Conservation (phyloP, 2,113 vertebrate species). For the Pygoscelis antarcticus region DNA sequence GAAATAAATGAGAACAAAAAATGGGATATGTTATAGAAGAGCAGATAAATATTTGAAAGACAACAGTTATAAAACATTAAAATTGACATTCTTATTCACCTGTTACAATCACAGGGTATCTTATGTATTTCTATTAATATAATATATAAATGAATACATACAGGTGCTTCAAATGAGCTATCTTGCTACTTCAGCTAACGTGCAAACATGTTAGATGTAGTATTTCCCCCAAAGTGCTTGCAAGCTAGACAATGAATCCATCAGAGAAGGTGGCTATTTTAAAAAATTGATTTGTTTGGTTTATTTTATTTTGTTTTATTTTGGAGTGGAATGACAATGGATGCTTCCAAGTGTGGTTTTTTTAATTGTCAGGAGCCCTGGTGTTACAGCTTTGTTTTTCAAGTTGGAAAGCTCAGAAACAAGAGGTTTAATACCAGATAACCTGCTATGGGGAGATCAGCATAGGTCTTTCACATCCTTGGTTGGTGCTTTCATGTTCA, state of each 20-base stretch:
- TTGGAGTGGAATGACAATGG: background rate
- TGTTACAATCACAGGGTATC: background rate
- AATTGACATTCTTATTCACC: background rate
- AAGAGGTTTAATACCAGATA: background rate
- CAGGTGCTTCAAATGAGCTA: background rate
- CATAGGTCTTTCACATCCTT: background rate
- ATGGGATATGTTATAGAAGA: background rate
- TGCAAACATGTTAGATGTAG: background rate
- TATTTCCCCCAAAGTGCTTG: background rate
- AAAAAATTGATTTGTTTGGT: background rate
- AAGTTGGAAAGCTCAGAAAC: background rate
- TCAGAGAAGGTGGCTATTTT: background rate
- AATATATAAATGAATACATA: background rate
- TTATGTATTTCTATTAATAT: background rate
- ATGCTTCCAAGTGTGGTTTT: background rate
- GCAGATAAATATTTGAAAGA: conserved; percentile 1
- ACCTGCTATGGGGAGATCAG: background rate
- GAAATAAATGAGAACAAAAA: background rate
- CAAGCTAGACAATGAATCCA: background rate
- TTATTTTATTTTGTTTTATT: background rate
- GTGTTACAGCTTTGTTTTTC: background rate
- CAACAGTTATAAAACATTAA: background rate
- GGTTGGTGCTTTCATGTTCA: background rate
- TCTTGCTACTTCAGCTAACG: background rate
- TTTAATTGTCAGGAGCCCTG: background rate